Evolutionary conservation across 2,113 vertebrate genomes (phyloP).

Genomic region (Coreoperca whiteheadi): DNA sequence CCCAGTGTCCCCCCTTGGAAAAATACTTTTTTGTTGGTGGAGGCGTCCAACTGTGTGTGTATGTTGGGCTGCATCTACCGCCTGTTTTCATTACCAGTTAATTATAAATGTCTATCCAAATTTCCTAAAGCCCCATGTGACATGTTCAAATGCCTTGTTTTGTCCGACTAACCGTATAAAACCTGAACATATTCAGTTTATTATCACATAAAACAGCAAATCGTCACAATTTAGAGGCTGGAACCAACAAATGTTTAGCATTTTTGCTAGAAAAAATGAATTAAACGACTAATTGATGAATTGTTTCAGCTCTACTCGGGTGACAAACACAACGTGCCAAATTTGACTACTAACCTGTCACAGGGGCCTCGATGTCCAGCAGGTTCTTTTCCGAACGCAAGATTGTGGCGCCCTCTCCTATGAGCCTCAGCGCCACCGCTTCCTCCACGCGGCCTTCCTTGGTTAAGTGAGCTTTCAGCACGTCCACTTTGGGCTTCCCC

Average conservation of each 20-base stretch:
- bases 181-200: not conserved
- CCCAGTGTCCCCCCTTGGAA: too few relatives aligned
- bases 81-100: not conserved
- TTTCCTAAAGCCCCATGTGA: not conserved
- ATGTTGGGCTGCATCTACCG: not conserved
- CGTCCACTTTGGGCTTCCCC: conserved; percentile 97
- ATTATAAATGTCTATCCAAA: not conserved
- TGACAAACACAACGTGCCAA: not conserved
- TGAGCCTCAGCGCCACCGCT: conserved; percentile 93
- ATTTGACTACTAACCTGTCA: conserved; percentile 89
- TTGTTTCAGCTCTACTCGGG: not conserved
- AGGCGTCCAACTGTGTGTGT: not conserved
- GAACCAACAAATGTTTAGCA: not conserved
- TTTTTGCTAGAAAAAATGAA: not conserved
- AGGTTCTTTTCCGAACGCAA: conserved; percentile 96
- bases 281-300: not conserved
- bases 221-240: not conserved
- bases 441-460: conserved; percentile 99
- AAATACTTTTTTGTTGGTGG: too few relatives aligned
- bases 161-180: not conserved
- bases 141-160: not conserved
- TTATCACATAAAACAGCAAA: not conserved
- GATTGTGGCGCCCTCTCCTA: conserved; percentile 95
- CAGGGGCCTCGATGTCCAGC: conserved; percentile 98
- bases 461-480: conserved; percentile 98